A percentile compares a stretch with the other conserved stretches of the same genome.
Evolutionary conservation across 2,797 vertebrate species (phyloP).

Genomic region (Siniperca scherzeri): DNA sequence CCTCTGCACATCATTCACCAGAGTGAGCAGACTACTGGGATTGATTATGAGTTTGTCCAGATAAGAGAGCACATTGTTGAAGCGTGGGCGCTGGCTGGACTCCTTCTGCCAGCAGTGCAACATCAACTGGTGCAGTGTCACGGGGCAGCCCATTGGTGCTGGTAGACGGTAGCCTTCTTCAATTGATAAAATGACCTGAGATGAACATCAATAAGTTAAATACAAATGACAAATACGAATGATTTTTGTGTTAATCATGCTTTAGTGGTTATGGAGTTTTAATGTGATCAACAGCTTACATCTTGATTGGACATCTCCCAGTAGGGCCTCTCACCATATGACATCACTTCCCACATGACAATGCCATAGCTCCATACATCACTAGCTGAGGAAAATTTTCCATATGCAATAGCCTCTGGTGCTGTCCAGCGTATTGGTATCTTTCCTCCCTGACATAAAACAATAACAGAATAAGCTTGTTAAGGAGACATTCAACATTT

Average conservation of each 20-base stretch:
- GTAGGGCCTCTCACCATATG: constrained; percentile 97
- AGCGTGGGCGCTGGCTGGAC: constrained; percentile 92
- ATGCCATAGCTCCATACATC: constrained; percentile 98
- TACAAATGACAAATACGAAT: not conserved
- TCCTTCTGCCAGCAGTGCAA: constrained; percentile 99
- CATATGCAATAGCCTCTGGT: constrained; percentile 96
- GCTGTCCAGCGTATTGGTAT: constrained; percentile 99
- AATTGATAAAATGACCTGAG: constrained; percentile 97
- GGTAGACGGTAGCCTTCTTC: constrained; percentile 98
- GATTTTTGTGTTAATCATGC: not conserved
- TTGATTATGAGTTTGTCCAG: constrained; percentile 98
- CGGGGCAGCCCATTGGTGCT: constrained; percentile 96
- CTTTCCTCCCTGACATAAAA: constrained; percentile 91
- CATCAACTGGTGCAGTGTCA: constrained; percentile 97
- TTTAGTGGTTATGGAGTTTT: not conserved
- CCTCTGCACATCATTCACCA: constrained; percentile 88
- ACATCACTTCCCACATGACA: constrained; percentile 99
- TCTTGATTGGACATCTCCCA: constrained; percentile 99
- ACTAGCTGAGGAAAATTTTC: constrained; percentile 96
- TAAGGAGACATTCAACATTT: not conserved
- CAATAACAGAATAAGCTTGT: constrained; percentile 24
- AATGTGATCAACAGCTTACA: constrained; percentile 83
- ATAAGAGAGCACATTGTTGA: constrained; percentile 93
- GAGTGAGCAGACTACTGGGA: constrained; percentile 93
- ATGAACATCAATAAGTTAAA: constrained; percentile 16